phyloP scores from a whole-genome alignment of 1,140 invertebrate species.

The Saccostrea cuccullata region DNA sequence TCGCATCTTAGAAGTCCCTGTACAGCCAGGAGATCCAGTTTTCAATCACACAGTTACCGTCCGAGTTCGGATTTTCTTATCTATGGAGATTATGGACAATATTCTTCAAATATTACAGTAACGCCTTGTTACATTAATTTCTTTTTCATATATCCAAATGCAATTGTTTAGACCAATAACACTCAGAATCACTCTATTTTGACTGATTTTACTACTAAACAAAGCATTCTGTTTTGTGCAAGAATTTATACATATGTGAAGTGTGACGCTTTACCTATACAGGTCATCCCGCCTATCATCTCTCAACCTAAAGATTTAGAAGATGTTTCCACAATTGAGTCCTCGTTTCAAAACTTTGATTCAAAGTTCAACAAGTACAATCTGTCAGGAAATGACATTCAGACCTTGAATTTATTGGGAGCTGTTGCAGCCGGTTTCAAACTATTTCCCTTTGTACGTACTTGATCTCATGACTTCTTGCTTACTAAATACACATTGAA shows the following conservation, averaged over 20 bases:
- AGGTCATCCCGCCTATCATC: background rate
- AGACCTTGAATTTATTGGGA: too few relatives aligned
- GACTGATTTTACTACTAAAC: too few relatives aligned
- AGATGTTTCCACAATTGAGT: too few relatives aligned
- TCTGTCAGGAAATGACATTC: too few relatives aligned
- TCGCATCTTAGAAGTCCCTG: background rate
- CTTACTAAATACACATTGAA: too few relatives aligned
- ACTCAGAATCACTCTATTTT: too few relatives aligned
- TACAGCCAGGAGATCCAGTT: background rate
- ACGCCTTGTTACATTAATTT: background rate
- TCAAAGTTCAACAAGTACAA: too few relatives aligned
- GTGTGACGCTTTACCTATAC: background rate
- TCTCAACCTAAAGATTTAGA: background rate
- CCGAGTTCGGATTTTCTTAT: background rate
- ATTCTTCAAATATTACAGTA: background rate
- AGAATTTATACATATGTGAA: too few relatives aligned
- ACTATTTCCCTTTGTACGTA: slow-evolving; percentile 1
- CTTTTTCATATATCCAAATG: background rate
- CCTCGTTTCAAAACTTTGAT: too few relatives aligned
- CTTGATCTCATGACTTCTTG: too few relatives aligned
- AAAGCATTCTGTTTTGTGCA: too few relatives aligned
- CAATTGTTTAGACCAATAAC: too few relatives aligned
- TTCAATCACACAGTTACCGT: background rate
- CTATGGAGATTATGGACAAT: background rate
- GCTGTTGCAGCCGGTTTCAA: slow-evolving; percentile 3